phyloP scores from a whole-genome alignment of 2,113 vertebrate species.

The Lethenteron camtschaticum region DNA sequence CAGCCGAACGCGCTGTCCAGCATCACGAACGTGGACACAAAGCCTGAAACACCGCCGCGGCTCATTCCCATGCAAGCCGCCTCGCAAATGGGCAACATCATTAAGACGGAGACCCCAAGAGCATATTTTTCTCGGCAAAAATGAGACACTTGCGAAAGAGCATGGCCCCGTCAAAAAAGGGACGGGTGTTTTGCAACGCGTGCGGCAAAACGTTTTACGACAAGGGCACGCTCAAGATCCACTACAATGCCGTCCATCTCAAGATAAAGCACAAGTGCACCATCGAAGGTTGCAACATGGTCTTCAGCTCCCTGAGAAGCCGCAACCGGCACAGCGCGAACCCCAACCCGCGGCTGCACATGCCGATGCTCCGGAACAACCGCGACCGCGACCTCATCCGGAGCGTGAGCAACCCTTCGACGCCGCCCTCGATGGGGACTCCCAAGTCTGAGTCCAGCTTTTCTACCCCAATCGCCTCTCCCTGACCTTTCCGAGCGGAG shows the following conservation, averaged over 20 bases:
- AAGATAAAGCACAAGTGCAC: constrained; percentile 98
- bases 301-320: constrained; percentile 89
- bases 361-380: constrained; percentile 98
- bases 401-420: constrained; percentile 1
- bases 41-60: constrained; percentile 32
- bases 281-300: constrained; percentile 98
- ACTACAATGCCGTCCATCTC: constrained; percentile 92
- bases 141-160: constrained; percentile 94
- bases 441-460: constrained; percentile 4
- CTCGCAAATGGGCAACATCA: neutral
- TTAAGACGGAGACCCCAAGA: neutral
- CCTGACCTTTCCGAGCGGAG: neutral
- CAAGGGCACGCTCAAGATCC: constrained; percentile 96
- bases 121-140: constrained; percentile 1
- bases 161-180: constrained; percentile 82
- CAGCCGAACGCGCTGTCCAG: constrained; percentile 50
- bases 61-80: neutral
- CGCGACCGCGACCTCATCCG: constrained; percentile 76
- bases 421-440: neutral
- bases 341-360: constrained; percentile 86
- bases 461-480: constrained; percentile 4
- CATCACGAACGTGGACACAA: constrained; percentile 73
- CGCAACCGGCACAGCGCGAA: constrained; percentile 96
- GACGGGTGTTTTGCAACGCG: constrained; percentile 89
- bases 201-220: constrained; percentile 98